Evolutionary conservation across 2,113 vertebrate genomes (phyloP).

Genomic region (Potamarius usumacintae): DNA sequence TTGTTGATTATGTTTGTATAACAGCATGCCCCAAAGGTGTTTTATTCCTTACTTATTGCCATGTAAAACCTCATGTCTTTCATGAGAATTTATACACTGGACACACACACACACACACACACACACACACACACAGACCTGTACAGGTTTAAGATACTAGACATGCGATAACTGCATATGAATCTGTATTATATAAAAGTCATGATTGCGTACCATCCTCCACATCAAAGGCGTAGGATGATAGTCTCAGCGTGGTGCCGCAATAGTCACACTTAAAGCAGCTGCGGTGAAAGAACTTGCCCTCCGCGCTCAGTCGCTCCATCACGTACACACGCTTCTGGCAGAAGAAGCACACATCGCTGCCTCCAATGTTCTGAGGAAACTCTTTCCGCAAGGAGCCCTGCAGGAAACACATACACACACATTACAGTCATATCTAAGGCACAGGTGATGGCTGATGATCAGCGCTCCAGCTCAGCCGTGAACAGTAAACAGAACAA

Average conservation of each 20-base stretch:
- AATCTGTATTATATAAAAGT: neutral
- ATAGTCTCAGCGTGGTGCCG: slow-evolving; percentile 86
- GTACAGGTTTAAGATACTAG: neutral
- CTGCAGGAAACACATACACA: slow-evolving; percentile 63
- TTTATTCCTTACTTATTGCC: neutral
- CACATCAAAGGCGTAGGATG: slow-evolving; percentile 89
- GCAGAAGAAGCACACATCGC: slow-evolving; percentile 96
- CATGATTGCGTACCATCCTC: slow-evolving; percentile 70
- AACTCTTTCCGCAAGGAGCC: slow-evolving; percentile 94
- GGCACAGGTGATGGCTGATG: neutral
- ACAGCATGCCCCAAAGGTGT: neutral
- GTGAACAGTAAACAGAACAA: neutral
- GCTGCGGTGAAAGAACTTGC: slow-evolving; percentile 98
- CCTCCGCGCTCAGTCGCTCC: slow-evolving; percentile 94
- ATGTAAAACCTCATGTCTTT: neutral
- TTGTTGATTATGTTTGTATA: no score
- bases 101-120: neutral
- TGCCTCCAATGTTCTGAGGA: slow-evolving; percentile 92
- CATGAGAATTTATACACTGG: neutral
- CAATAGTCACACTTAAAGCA: slow-evolving; percentile 98
- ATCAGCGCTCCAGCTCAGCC: neutral
- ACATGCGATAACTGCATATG: neutral
- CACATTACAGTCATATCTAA: neutral
- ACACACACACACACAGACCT: neutral
- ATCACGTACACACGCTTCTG: slow-evolving; percentile 93